These are phyloP conservation scores for Falco concolor DNA, from an alignment of 2,797 vertebrate genomes.

Conservation along the genomic window DNA sequence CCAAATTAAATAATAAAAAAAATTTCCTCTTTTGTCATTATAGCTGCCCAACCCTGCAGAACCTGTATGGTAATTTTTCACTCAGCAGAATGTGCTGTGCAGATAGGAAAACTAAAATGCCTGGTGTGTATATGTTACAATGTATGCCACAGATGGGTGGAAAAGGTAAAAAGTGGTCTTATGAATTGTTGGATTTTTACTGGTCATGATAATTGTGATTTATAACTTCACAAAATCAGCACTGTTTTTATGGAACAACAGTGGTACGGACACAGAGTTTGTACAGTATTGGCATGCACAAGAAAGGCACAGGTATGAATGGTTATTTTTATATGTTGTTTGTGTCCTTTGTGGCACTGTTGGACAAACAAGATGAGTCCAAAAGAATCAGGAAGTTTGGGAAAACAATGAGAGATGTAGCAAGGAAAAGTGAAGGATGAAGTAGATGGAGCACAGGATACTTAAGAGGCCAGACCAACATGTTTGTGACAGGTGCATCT, in stretches of 20 bases:
- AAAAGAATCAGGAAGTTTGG: not conserved
- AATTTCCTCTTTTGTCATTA: not conserved
- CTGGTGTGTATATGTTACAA: not conserved
- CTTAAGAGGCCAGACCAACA: not conserved
- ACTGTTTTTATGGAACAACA: not conserved
- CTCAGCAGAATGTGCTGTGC: not conserved
- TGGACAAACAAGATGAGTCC: not conserved
- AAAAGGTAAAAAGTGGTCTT: not conserved
- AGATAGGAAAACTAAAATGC: not conserved
- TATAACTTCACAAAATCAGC: not conserved
- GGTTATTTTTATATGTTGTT: not conserved
- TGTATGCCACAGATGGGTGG: not conserved
- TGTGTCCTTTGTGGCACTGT: not conserved
- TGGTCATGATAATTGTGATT: not conserved
- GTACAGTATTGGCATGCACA: not conserved
- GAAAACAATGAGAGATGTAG: not conserved
- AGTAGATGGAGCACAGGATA: not conserved
- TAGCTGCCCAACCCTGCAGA: not conserved
- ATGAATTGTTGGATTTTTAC: not conserved
- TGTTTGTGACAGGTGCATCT: not conserved
- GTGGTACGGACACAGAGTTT: not conserved
- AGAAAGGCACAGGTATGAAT: not conserved
- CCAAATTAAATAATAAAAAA: too few relatives aligned
- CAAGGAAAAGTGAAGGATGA: not conserved
- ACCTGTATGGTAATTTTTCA: not conserved